These are phyloP conservation scores for Lasioglossum leucozonium DNA, from an alignment of 2,888 invertebrate genomes.

Conservation along the genomic window DNA sequence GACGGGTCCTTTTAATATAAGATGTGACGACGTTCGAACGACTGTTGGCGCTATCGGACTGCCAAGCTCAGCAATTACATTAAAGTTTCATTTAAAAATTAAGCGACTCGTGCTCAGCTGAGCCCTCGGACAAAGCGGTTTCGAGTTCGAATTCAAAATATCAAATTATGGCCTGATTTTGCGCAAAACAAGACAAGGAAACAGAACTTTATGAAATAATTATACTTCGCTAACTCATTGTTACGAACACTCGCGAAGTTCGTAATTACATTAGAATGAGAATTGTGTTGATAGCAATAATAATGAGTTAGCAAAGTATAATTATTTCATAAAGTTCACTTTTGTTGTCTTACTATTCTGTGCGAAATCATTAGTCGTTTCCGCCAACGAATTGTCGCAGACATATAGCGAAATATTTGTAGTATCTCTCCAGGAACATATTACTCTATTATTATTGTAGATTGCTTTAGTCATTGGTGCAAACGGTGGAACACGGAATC, in stretches of 20 bases:
- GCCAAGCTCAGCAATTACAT: neutral
- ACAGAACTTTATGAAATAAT: neutral
- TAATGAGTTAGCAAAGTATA: neutral
- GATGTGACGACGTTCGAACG: neutral
- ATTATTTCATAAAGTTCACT: neutral
- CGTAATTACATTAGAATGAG: neutral
- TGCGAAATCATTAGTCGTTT: no score
- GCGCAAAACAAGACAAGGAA: neutral
- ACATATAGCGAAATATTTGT: no score
- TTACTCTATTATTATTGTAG: neutral
- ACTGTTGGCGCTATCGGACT: neutral
- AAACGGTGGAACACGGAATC: slow-evolving; percentile 29
- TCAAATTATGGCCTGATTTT: neutral
- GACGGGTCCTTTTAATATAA: neutral
- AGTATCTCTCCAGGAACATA: neutral
- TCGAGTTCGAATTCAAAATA: neutral
- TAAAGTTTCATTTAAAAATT: neutral
- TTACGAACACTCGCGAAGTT: neutral
- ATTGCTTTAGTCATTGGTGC: neutral
- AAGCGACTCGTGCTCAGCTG: neutral
- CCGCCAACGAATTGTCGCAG: no score
- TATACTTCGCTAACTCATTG: neutral
- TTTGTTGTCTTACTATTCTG: neutral
- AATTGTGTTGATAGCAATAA: neutral
- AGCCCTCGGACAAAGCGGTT: neutral